A percentile compares a stretch with the other conserved stretches of the same genome.
Conservation (phyloP, 2,113 vertebrate species). For the Rhabdornis inornatus region DNA sequence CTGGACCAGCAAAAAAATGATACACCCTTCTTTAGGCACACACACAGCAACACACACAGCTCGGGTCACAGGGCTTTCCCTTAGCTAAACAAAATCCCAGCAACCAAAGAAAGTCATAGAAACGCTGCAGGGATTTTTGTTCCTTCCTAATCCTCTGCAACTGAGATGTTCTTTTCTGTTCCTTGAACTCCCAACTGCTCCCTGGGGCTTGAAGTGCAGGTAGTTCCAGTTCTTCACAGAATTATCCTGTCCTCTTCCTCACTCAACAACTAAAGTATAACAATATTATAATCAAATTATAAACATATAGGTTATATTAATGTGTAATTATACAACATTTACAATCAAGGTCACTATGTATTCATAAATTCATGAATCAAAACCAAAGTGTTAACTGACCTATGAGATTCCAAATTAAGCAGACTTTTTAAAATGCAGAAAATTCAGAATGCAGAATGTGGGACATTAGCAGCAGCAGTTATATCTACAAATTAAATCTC, state of each 20-base stretch:
- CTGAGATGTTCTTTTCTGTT: background rate
- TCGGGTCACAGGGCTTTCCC: background rate
- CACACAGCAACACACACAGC: background rate
- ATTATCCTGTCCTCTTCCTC: background rate
- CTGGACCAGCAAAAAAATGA: background rate
- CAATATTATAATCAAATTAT: background rate
- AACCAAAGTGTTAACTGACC: background rate
- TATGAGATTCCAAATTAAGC: background rate
- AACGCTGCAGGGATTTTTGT: background rate
- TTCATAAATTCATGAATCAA: background rate
- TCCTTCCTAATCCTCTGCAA: background rate
- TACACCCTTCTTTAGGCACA: background rate
- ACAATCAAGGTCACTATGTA: background rate
- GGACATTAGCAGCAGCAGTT: background rate
- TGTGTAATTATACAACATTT: background rate
- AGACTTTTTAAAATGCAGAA: background rate
- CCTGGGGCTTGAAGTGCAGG: background rate
- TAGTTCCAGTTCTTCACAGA: background rate
- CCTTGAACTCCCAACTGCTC: background rate
- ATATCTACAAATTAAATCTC: slow-evolving; percentile 9
- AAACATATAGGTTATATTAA: background rate
- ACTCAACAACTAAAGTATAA: background rate
- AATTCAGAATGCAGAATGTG: background rate
- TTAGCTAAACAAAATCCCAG: background rate
- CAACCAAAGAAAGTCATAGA: background rate